These are phyloP conservation scores for Pituophis catenifer DNA, from an alignment of 2,113 vertebrate genomes.

Conservation along the genomic window DNA sequence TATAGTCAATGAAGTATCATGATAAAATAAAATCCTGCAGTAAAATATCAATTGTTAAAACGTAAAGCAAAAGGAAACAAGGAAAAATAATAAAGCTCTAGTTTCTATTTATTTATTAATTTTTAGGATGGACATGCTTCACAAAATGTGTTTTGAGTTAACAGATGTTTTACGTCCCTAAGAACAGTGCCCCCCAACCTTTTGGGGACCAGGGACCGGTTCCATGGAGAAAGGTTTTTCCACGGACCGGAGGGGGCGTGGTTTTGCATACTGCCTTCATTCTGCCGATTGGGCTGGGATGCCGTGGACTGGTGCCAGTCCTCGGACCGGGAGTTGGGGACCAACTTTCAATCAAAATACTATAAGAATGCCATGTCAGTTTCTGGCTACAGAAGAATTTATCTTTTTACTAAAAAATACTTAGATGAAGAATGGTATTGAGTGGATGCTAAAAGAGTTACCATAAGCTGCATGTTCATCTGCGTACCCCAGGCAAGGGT, in stretches of 20 bases:
- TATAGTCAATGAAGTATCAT: background rate
- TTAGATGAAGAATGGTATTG: background rate
- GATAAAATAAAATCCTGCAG: background rate
- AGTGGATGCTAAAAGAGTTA: background rate
- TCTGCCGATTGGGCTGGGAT: no score
- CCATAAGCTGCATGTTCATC: no score
- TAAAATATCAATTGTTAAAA: background rate
- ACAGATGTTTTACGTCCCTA: background rate
- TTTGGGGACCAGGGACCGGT: no score
- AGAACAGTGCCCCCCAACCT: no score
- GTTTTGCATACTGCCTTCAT: no score
- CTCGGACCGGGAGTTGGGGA: no score
- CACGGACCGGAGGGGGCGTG: no score
- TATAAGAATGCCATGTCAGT: background rate
- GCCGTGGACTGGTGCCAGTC: no score
- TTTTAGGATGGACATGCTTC: background rate
- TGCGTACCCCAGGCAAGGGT: no score
- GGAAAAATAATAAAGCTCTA: background rate
- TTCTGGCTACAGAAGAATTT: background rate
- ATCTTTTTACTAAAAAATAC: background rate
- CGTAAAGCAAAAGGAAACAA: background rate
- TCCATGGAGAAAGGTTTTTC: no score
- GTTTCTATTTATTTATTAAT: background rate
- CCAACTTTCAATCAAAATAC: background rate
- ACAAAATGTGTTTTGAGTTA: background rate